Evolutionary conservation across 1,140 invertebrate genomes (phyloP).

Genomic region (Sarcophaga bullata): DNA sequence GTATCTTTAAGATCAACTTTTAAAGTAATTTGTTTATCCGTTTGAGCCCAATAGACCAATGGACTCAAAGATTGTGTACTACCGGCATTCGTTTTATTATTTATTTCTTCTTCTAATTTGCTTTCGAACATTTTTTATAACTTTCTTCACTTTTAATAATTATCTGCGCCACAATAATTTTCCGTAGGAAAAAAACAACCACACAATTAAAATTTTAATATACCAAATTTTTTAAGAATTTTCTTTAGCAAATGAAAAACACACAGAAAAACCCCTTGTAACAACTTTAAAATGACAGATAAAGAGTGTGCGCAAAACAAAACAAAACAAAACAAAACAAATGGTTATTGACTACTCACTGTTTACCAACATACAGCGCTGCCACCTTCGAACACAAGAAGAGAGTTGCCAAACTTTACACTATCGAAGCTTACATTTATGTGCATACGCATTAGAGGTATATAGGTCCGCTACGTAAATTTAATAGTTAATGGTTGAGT

Average conservation of each 20-base stretch:
- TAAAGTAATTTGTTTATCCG: constrained; percentile 77
- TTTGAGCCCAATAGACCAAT: constrained; percentile 95
- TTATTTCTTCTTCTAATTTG: neutral
- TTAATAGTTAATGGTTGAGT: no score
- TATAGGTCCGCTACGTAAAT: no score
- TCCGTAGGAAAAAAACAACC: neutral
- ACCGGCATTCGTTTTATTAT: neutral
- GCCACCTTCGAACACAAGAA: neutral
- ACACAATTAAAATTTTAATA: neutral
- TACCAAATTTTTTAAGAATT: neutral
- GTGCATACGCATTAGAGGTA: no score
- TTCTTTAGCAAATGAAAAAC: neutral
- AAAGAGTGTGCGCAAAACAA: neutral
- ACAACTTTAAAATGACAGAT: neutral
- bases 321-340: neutral
- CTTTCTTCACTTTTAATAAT: constrained; percentile 2
- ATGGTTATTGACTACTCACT: neutral
- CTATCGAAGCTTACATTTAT: no score
- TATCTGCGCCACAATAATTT: neutral
- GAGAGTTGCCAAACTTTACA: neutral
- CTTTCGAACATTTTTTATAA: neutral
- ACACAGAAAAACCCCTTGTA: neutral
- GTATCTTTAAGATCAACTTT: constrained; percentile 87
- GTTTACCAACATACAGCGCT: neutral
- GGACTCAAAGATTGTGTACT: constrained; percentile 70